These are phyloP conservation scores for Zapus hudsonius DNA, from an alignment of 2,113 vertebrate genomes.

Conservation along the genomic window DNA sequence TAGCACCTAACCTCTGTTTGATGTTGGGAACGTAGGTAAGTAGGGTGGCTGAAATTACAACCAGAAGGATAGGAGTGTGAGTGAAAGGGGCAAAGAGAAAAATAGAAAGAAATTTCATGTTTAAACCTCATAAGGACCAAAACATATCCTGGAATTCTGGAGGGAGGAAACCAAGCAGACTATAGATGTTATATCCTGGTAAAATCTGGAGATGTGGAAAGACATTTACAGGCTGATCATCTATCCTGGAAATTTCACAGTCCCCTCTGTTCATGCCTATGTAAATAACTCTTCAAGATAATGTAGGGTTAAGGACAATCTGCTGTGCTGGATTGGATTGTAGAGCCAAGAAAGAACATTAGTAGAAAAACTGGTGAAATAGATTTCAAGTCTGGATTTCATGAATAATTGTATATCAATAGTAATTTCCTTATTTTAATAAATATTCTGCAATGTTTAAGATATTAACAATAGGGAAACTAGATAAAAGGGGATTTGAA, in stretches of 20 bases:
- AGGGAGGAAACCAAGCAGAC: constrained; percentile 47
- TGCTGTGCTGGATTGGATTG: background rate
- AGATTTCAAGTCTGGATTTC: background rate
- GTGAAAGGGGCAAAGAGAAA: constrained; percentile 39
- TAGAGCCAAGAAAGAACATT: background rate
- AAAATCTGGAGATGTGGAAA: background rate
- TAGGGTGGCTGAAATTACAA: constrained; percentile 75
- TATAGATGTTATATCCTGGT: constrained; percentile 13
- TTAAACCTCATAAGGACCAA: background rate
- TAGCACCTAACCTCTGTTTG: constrained; percentile 78
- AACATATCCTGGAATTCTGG: constrained; percentile 56
- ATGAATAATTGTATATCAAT: background rate
- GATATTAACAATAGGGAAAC: background rate
- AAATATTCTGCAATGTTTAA: background rate
- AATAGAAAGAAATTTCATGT: constrained; percentile 60
- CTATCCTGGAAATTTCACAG: background rate
- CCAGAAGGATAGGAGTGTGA: constrained; percentile 46
- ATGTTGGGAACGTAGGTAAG: constrained; percentile 79
- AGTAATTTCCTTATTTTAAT: constrained; percentile 1
- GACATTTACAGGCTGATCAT: background rate
- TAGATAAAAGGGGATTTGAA: background rate
- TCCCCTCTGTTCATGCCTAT: background rate
- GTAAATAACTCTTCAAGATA: background rate
- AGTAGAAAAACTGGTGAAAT: background rate
- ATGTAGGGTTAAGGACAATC: background rate